These are phyloP conservation scores for Dryas iulia DNA, from an alignment of 1,140 invertebrate species.

Conservation along the genomic window DNA sequence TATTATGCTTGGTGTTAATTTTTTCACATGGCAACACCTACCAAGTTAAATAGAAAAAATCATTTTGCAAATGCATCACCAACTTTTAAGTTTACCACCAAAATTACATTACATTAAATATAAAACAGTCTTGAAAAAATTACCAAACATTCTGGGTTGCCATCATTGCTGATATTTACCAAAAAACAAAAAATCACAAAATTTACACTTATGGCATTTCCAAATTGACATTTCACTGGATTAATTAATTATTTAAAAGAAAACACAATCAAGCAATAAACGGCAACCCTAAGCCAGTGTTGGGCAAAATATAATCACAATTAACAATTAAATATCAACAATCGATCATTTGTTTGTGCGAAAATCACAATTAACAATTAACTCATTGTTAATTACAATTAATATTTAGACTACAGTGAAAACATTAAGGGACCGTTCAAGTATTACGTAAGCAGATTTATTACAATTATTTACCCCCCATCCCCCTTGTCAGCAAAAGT, in stretches of 20 bases:
- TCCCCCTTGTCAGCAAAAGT: too few species aligned
- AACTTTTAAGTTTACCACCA: background rate
- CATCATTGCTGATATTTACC: background rate
- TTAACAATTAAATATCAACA: too few species aligned
- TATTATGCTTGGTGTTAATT: slow-evolving; percentile 18
- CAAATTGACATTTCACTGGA: background rate
- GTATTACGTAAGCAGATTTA: too few species aligned
- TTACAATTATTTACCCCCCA: too few species aligned
- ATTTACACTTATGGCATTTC: background rate
- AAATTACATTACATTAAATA: background rate
- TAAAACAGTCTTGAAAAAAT: slow-evolving; percentile 5
- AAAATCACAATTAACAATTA: too few species aligned
- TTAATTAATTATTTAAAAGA: background rate
- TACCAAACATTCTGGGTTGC: background rate
- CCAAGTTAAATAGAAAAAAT: slow-evolving; percentile 4
- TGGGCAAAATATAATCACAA: too few species aligned
- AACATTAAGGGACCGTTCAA: too few species aligned
- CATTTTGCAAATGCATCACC: background rate
- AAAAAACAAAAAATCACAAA: too few species aligned
- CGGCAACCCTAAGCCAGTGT: background rate
- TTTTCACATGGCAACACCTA: slow-evolving; percentile 21
- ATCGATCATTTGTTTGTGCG: too few species aligned
- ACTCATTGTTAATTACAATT: too few species aligned
- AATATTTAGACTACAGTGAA: too few species aligned
- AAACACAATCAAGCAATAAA: slow-evolving; percentile 4